Base-by-base conservation (phyloP, 2,113 vertebrate species). In the Peromyscus polionotus region DNA sequence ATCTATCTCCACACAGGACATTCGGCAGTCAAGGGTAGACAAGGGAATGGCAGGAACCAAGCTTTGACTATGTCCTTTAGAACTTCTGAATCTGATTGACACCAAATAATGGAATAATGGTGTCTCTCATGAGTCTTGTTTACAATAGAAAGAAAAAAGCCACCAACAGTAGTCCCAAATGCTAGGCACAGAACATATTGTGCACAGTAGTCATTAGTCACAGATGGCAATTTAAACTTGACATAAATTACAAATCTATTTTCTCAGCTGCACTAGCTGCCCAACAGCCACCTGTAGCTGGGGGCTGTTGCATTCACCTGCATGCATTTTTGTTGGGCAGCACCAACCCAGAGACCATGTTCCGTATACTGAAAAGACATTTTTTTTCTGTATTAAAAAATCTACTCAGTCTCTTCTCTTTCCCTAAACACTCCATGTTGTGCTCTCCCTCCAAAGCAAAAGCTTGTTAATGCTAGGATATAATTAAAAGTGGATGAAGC, bases 401-500 rank as follows among this genome's bases (percentile, higher is more conserved):
- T 73, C 45, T 88, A 19, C 10, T 65, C n/a, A 63, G 45, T 11
- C 16, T 33, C 86, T 80, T 57, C 39, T 77, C 88, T 68, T 91
- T 87, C 86, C 24, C 17, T 11, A 75, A 86, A 65, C 6, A 39
- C 39, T 57, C 2, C 24, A 26, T 76, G 8, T 67, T 94, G 42
- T 84, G 9, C 10, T 86, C 61, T 96, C 51, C n/a, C 67, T 91
- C 28, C 63, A 54, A 95, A 96, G 72, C 73, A 48, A 88, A 76
- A 61, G 12, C 28, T n/a, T 48, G 24, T 42, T 91, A 96, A 90
- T 26, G 13, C 68, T 67, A 73, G 65, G 22, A n/a, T 89, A 31
- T 90, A 93, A 85, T 93, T 95, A 70, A 92, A 90, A 94, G 81
- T 36, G 73, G 80, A 63, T 4, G 33, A 81, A 81, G 48, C 54